These are phyloP conservation scores for Ciona savignyi DNA, from an alignment of 23 tunicate genomes.

Conservation along the genomic window DNA sequence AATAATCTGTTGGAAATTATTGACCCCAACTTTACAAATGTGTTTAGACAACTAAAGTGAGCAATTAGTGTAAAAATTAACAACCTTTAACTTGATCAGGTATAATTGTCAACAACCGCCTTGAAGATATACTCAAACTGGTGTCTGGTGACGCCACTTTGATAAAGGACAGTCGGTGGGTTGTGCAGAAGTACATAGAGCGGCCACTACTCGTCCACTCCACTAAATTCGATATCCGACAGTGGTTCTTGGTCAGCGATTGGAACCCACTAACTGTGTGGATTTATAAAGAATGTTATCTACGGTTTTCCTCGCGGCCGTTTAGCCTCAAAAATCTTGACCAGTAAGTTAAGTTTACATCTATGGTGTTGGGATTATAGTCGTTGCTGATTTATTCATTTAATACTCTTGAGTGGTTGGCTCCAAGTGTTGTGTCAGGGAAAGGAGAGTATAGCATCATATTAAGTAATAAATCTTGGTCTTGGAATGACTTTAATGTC, in stretches of 20 bases:
- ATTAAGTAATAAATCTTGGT: no score
- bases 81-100: no score
- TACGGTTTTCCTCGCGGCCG: conserved; percentile 70
- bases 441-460: no score
- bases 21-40: no score
- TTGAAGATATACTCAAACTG: conserved; percentile 80
- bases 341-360: conserved; percentile 45
- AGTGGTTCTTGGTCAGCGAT: conserved; percentile 97
- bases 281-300: conserved; percentile 82
- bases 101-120: conserved; percentile 64
- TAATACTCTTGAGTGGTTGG: no score
- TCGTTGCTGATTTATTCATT: no score
- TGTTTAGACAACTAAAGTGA: no score
- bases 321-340: conserved; percentile 69
- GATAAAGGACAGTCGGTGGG: conserved; percentile 90
- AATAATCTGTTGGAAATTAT: no score
- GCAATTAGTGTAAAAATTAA: no score
- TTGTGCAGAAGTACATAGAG: conserved; percentile 96
- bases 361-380: no score
- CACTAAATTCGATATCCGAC: conserved; percentile 90
- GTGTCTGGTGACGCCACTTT: conserved; percentile 75
- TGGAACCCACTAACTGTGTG: conserved; percentile 94
- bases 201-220: conserved; percentile 80
- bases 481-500: no score
- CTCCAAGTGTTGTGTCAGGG: no score